Evolutionary conservation across 37 sponge, comb jelly and placozoan species (phyloP), one percentile per base, ranked within the genome.

Genomic region (Geodia barretti): DNA sequence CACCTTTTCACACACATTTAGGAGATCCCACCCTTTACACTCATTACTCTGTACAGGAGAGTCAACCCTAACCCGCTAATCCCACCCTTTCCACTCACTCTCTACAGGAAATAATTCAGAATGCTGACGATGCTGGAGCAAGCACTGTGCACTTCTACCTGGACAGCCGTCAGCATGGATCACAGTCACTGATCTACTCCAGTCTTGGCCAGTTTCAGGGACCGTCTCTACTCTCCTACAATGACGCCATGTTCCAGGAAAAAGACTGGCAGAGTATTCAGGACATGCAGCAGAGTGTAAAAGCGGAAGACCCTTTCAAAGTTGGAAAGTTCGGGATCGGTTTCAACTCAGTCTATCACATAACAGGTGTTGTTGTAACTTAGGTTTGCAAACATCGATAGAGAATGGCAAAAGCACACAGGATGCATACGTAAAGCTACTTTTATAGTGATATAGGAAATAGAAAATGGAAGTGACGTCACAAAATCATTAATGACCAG

Each of bases 111-210:
- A 65, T 90, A 41, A 81, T 90, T 63, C 91, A 90, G 61, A 86
- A 90, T 85, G 91, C 91, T 31, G 91, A 90, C 28, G 91, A 90
- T 77, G 86, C 91, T 17, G 71, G 82, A 38, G 91, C 91, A 9
- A 77, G 77, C 37, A 80, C 75, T 58, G 68, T 91, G 5, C 72
- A 41, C 31, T 86, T 91, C 43, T 60, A 76, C 25, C 69, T 91
- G 29, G 91, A 91, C 71, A 31, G 40, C 38, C 58, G 86, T 19
- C 35, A 42, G 19, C 35, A 59, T 20, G 67, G 47, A 71, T 61
- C 36, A 25, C 36, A 20, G 1, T 31, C 65, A 31, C 68, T 78
- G 5, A 62, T 78, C 62, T 35, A 63, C 2, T 35, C 69, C 20
- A 38, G 32, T 1, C 31, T 86, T 24, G 42, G 33, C 3, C 40